Evolutionary conservation across 2,113 vertebrate genomes (phyloP), one percentile per base, ranked within the genome.

Genomic region (Lampris megalopsis): DNA sequence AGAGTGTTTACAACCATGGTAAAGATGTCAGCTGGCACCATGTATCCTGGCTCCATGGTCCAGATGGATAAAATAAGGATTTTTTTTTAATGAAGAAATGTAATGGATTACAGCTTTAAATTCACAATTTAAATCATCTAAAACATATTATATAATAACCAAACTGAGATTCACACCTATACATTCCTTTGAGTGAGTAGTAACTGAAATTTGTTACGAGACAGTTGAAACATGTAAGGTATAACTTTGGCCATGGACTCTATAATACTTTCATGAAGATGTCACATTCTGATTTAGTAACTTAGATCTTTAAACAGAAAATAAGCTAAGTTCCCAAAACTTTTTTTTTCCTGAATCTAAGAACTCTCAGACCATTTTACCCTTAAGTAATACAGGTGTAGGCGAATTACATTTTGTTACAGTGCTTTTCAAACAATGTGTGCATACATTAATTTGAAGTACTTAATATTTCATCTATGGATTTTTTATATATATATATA

Each of bases 281-380:
- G 37, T 38, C 38, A 13, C 36, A 61, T 61, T 3, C 38, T 45
- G 43, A 7, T 5, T 45, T 5, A 7, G 43, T 45, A 5, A 45
- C 43, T 5, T 7, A 45, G 43, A 45, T 45, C 1, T 45, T 45
- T 5, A 45, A 4, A 45, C 43, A 59, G 57, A 6, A 9, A 38
- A 59, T 13, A 59, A 10, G 57, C 36, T 7, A 24, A 24, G 24
- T 24, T 24, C 24, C 24, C 24, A 24, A 24, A 24, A 24, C 24
- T 24, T 24, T 24, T 24, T 48, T 50, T 6, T 36, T 35, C 8
- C 8, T 48, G 8, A 59, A 7, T 9, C 8, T 38, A 11, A 37
- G 24, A 37, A 65, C 8, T 90, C 87, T 89, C 86, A 49, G 94
- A 95, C 93, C 93, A 94, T 95, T 95, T 95, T 95, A 95, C 94